A percentile compares a stretch with the other conserved stretches of the same genome.
phyloP scores from a whole-genome alignment of 2,113 vertebrate species.

The Caranx ignobilis region DNA sequence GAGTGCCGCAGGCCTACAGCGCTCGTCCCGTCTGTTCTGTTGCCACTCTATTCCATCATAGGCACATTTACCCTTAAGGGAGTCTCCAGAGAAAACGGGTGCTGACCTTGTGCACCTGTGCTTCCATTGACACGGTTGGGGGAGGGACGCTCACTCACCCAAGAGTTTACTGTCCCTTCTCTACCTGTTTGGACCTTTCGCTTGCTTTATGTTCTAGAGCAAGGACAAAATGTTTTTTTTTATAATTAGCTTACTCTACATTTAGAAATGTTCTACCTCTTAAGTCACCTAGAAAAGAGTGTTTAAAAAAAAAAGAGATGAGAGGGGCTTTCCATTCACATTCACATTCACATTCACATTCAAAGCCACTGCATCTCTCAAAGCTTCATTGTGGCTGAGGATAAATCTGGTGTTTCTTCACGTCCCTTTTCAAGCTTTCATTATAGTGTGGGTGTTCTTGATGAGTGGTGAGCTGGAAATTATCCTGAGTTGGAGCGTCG shows the following conservation, averaged over 20 bases:
- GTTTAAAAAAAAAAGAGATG: neutral
- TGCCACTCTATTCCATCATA: slow-evolving; percentile 82
- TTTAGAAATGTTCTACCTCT: slow-evolving; percentile 36
- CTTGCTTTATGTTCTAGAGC: slow-evolving; percentile 44
- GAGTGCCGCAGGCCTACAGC: slow-evolving; percentile 80
- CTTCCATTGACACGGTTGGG: slow-evolving; percentile 44
- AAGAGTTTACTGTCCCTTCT: slow-evolving; percentile 51
- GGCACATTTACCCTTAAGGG: slow-evolving; percentile 75
- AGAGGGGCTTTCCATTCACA: slow-evolving; percentile 1
- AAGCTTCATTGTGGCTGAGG: slow-evolving; percentile 88
- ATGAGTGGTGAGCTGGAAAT: slow-evolving; percentile 94
- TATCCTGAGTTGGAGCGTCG: slow-evolving; percentile 87
- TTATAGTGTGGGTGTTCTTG: slow-evolving; percentile 86
- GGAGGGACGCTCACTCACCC: slow-evolving; percentile 31
- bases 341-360: slow-evolving; percentile 24
- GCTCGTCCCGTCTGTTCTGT: slow-evolving; percentile 80
- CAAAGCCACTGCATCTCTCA: slow-evolving; percentile 81
- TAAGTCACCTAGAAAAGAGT: neutral
- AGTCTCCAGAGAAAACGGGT: slow-evolving; percentile 64
- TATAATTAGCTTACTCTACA: slow-evolving; percentile 29
- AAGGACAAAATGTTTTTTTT: slow-evolving; percentile 44
- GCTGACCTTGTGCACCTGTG: slow-evolving; percentile 79
- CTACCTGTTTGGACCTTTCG: slow-evolving; percentile 47
- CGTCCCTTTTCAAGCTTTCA: slow-evolving; percentile 63
- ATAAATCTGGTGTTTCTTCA: slow-evolving; percentile 85